A percentile compares a stretch with the other conserved stretches of the same genome.
Evolutionary conservation across 2,797 vertebrate genomes (phyloP).

Genomic region (Syngnathus rostellatus): DNA sequence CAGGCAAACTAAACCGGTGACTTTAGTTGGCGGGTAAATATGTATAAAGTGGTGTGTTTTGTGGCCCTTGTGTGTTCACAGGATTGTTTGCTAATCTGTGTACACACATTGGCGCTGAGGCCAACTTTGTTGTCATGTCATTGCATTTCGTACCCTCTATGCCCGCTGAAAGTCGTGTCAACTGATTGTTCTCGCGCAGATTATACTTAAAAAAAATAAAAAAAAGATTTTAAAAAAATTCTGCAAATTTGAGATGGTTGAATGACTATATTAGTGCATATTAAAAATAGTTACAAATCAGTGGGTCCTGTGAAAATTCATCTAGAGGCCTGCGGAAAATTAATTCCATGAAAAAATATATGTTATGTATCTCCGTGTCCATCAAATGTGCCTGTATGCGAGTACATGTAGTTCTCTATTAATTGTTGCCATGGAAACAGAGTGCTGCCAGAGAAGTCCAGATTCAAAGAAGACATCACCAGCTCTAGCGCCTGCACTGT

Average conservation of each 20-base stretch:
- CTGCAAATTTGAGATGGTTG: not conserved
- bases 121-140: slow-evolving; percentile 5
- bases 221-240: too few relatives aligned
- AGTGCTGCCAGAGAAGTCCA: slow-evolving; percentile 69
- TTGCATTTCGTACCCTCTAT: slow-evolving; percentile 37
- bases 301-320: too few relatives aligned
- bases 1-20: not conserved
- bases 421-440: slow-evolving; percentile 80
- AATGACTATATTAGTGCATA: too few relatives aligned
- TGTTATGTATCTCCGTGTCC: slow-evolving; percentile 54
- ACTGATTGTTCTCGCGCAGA: not conserved
- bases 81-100: slow-evolving; percentile 31
- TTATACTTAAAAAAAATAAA: too few relatives aligned
- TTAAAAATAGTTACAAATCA: too few relatives aligned
- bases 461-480: slow-evolving; percentile 65
- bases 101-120: slow-evolving; percentile 16
- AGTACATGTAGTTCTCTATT: slow-evolving; percentile 67
- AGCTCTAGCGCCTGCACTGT: slow-evolving; percentile 28
- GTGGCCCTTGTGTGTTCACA: slow-evolving; percentile 6
- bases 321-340: too few relatives aligned
- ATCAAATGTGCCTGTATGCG: slow-evolving; percentile 50
- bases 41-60: slow-evolving; percentile 5
- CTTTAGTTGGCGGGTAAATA: slow-evolving; percentile 2
- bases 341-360: too few relatives aligned
- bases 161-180: slow-evolving; percentile 22